phyloP scores from a whole-genome alignment of 2,113 vertebrate species.

The human region DNA sequence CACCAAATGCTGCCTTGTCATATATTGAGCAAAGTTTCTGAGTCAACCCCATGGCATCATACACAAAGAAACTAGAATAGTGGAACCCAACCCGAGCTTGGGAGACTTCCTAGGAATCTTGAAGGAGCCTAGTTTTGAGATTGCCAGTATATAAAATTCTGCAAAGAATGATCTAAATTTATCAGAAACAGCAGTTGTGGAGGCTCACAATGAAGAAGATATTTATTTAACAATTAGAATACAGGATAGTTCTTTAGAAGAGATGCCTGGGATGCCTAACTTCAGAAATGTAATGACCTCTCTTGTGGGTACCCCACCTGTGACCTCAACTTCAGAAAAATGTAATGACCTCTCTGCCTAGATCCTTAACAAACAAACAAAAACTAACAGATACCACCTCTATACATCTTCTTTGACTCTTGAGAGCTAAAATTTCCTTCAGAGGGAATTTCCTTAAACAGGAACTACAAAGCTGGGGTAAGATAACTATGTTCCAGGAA shows the following conservation, averaged over 20 bases:
- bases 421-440: not conserved
- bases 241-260: not conserved
- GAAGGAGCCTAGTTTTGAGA: conserved; percentile 27
- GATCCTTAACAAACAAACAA: not conserved
- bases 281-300: not conserved
- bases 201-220: conserved; percentile 1
- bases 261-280: not conserved
- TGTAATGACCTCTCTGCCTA: not conserved
- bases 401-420: not conserved
- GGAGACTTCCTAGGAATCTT: not conserved
- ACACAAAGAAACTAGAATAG: not conserved
- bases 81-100: not conserved
- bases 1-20: not conserved
- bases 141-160: not conserved
- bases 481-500: not conserved
- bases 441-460: not conserved
- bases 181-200: conserved; percentile 21
- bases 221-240: not conserved
- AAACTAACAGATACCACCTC: not conserved
- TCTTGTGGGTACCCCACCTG: not conserved
- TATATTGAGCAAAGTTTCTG: not conserved
- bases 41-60: not conserved
- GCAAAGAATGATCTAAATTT: conserved; percentile 18
- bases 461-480: not conserved
- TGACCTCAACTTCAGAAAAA: not conserved